Percentiles rank a stretch among this genome's conserved stretches.
Conservation (phyloP, 2,888 invertebrate species). For the Frankliniella fusca region DNA sequence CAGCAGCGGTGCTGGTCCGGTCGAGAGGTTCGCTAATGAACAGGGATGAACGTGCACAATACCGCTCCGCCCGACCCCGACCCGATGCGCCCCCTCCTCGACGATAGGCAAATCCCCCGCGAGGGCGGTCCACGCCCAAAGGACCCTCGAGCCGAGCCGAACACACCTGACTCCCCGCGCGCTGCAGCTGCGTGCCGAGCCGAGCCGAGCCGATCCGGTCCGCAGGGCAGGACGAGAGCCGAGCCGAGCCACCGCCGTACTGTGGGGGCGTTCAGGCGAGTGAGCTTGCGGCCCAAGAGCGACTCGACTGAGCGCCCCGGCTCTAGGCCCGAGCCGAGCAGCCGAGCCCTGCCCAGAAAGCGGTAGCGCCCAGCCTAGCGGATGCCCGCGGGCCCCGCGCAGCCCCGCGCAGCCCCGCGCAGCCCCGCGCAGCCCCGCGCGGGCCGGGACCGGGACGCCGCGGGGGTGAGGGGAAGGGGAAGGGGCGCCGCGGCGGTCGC, state of each 20-base stretch:
- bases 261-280: constrained; percentile 15
- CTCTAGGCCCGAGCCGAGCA: neutral
- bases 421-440: constrained; percentile 7
- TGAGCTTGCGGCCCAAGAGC: neutral
- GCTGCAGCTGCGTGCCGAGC: neutral
- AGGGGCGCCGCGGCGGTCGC: neutral
- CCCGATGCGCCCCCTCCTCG: too few relatives aligned
- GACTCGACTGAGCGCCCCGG: neutral
- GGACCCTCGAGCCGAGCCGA: too few relatives aligned
- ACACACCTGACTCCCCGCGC: neutral
- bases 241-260: too few relatives aligned
- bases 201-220: neutral
- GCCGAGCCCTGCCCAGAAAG: neutral
- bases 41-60: neutral
- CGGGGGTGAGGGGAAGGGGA: neutral
- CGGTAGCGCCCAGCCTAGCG: neutral
- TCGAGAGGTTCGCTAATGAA: neutral
- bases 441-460: neutral
- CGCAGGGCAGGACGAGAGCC: neutral
- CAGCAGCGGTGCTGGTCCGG: neutral
- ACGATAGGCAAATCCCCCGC: too few relatives aligned
- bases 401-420: neutral
- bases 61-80: neutral
- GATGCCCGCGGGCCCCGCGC: constrained; percentile 5
- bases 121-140: too few relatives aligned